Evolutionary conservation across 2,113 vertebrate species (phyloP), one percentile per base, ranked within the genome.

Genomic region (Calyptommatus sinebrachiatus): DNA sequence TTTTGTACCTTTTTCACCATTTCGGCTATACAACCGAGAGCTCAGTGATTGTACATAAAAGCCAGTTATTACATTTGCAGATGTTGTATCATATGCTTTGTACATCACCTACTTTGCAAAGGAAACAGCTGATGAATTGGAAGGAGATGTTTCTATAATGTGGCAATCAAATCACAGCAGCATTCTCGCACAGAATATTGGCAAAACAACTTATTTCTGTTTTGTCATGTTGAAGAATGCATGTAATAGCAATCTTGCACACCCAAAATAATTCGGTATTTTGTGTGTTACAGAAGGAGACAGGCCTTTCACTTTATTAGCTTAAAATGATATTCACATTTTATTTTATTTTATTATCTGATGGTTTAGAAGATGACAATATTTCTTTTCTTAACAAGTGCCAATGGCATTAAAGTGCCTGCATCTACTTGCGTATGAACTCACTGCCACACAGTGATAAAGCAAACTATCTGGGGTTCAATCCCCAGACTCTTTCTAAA

Each of bases 81-180:
- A 85, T 86, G 78, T 67, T 74, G 45, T n/a, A 45, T 80, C 57
- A 22, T 21, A 24, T 2, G 24, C 2, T 78, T 78, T 86, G 24
- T 29, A 20, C 41, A 86, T 87, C 82, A 82, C 74, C 85, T 84
- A 41, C 41, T 88, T 87, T 90, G 73, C 45, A 74, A 85, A 77
- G 77, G 16, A 71, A 79, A 60, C 75, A 28, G 79, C 53, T 78
- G 79, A 84, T 75, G 35, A 41, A 41, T 41, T 41, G 76, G 82
- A 78, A 77, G 88, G 53, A 81, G 83, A 85, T 83, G n/a, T 78
- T 76, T 76, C 76, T 86, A 86, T 89, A 91, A 92, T 85, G 79
- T 88, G 84, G 65, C 81, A 88, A 87, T 82, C 83, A 84, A 77
- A 84, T 71, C 78, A 83, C 61, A 89, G 35, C 61, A 70, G 65